A percentile compares a stretch with the other conserved stretches of the same genome.
Evolutionary conservation across 2,888 invertebrate species (phyloP).

Genomic region (Megastigmus dorsalis): DNA sequence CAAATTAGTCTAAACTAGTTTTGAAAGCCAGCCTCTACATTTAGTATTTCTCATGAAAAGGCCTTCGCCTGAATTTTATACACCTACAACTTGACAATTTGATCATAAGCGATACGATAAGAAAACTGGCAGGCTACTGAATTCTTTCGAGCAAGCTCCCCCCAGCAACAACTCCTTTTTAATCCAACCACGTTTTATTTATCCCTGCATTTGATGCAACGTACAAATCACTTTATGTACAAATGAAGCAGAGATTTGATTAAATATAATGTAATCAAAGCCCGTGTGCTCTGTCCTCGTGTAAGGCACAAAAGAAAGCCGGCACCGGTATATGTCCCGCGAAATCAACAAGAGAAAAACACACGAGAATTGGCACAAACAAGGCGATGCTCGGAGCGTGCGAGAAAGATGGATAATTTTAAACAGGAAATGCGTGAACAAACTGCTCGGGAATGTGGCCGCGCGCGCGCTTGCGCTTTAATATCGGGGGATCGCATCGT

Average conservation of each 20-base stretch:
- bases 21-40: no score
- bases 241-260: neutral
- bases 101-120: no score
- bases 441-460: neutral
- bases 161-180: neutral
- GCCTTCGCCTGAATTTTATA: no score
- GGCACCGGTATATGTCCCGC: neutral
- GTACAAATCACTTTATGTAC: neutral
- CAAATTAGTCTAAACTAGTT: no score
- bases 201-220: no score
- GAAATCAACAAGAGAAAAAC: constrained; percentile 31
- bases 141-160: no score
- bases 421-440: constrained; percentile 45
- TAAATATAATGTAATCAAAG: constrained; percentile 10
- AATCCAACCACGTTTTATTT: neutral
- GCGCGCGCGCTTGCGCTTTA: neutral
- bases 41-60: neutral
- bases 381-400: constrained; percentile 48
- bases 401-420: constrained; percentile 28
- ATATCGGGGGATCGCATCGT: constrained; percentile 25
- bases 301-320: neutral
- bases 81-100: no score
- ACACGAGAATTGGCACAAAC: constrained; percentile 52
- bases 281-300: neutral
- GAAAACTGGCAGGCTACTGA: no score